A percentile compares a stretch with the other conserved stretches of the same genome.
Evolutionary conservation across 2,888 invertebrate genomes (phyloP).

Genomic region (Pollenia labialis): DNA sequence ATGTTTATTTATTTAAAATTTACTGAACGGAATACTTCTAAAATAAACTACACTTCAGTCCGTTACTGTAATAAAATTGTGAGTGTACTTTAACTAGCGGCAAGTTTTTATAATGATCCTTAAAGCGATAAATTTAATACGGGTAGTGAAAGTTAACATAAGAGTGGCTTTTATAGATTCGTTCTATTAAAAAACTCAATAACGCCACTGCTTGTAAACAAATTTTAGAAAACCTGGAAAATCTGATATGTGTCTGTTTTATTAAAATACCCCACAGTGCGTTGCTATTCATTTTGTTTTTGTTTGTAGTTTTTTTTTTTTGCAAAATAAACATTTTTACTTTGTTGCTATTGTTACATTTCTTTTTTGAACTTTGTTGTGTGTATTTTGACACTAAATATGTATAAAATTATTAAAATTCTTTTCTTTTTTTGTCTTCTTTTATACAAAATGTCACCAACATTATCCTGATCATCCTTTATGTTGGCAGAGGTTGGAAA

Average conservation of each 20-base stretch:
- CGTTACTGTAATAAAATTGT: too few relatives aligned
- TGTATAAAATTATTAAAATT: conserved; percentile 39
- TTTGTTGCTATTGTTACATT: neutral
- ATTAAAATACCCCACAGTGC: neutral
- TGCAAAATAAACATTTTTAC: neutral
- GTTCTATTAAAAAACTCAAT: too few relatives aligned
- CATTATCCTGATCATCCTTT: conserved; percentile 38
- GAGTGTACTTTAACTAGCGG: too few relatives aligned
- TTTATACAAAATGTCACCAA: conserved; percentile 20
- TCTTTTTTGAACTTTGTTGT: conserved; percentile 3
- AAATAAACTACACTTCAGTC: too few relatives aligned
- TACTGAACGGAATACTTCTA: too few relatives aligned
- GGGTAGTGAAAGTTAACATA: too few relatives aligned
- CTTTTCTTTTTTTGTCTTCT: conserved; percentile 2
- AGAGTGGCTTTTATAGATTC: too few relatives aligned
- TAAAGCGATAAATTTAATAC: too few relatives aligned
- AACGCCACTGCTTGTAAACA: neutral
- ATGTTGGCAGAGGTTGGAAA: conserved; percentile 12
- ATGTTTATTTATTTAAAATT: too few relatives aligned
- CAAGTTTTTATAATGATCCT: too few relatives aligned
- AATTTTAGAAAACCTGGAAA: neutral
- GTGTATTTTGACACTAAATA: conserved; percentile 38
- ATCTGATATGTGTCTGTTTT: too few relatives aligned
- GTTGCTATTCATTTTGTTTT: too few relatives aligned
- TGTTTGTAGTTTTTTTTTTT: neutral